Base-by-base conservation (phyloP, 2,888 invertebrate genomes). In the Lithosia quadra region DNA sequence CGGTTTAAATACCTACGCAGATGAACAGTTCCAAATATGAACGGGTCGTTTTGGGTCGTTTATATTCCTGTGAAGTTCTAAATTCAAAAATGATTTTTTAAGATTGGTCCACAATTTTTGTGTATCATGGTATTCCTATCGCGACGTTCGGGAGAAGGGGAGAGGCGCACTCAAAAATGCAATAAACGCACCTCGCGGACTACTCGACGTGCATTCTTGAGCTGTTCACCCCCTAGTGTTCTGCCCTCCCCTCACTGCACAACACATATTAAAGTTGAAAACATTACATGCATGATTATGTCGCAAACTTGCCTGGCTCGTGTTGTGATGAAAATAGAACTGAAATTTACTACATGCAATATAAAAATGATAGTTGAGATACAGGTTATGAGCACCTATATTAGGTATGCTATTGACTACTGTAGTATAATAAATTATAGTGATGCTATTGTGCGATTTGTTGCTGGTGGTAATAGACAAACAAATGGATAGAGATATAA, bases 141-240 rank as follows among this genome's bases (percentile, higher is more conserved):
- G 28, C 43, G 61, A 61, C 57, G 65, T 56, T 55, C 56, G 33
- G 59, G 34, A 57, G 64, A 8, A 43, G 55, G 33, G 53, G 49
- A 39, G 60, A 72, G 77, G 68, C 68, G 79, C 80, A 78, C 86
- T 88, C 88, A 86, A 87, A 89, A 88, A 90, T 90, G 89, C 90
- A 90, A 90, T 90, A 90, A 89, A 89, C 85, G 85, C 85, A 85
- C 83, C 83, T 80, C 72, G 73, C 67, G 82, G 83, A 68, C 75
- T 79, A 70, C 78, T 81, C 74, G 59, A 53, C 67, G 74, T 73
- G 78, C 81, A 81, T 82, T 80, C 82, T 79, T 77, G 76, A 80
- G 77, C 73, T 72, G 61, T 63, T 65, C 70, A 49, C 28, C 53
- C 61, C 10, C 60, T n/a, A 53, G 53, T 59, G 34, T 24, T 0